phyloP scores from a whole-genome alignment of 2,797 vertebrate species.

The Fistularia tabacaria region DNA sequence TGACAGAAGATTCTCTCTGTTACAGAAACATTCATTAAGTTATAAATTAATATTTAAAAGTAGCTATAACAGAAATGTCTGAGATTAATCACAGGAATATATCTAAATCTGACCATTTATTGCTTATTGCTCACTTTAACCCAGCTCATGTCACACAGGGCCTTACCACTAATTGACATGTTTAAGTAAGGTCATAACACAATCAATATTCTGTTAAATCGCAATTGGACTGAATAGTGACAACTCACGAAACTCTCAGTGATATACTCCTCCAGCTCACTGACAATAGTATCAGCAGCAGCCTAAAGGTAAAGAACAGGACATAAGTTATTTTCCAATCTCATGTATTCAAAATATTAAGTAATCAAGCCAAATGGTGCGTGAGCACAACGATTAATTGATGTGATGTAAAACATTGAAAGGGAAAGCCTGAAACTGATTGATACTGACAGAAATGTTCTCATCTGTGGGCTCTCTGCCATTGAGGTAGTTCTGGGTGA shows the following conservation, averaged over 20 bases:
- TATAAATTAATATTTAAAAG: too few relatives aligned
- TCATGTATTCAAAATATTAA: too few relatives aligned
- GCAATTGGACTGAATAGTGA: not conserved
- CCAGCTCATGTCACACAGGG: too few relatives aligned
- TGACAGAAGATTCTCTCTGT: conserved; percentile 82
- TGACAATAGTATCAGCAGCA: conserved; percentile 81
- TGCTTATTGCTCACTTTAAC: too few relatives aligned
- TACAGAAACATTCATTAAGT: not conserved
- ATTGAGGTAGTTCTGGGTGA: conserved; percentile 86
- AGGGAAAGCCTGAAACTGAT: too few relatives aligned
- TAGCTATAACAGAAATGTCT: too few relatives aligned
- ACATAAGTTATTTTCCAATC: not conserved
- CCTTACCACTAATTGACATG: too few relatives aligned
- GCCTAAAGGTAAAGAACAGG: conserved; percentile 58
- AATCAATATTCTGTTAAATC: too few relatives aligned
- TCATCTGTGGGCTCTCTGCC: conserved; percentile 82
- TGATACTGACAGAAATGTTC: conserved; percentile 81
- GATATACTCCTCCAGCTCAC: conserved; percentile 86
- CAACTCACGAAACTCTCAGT: conserved; percentile 89
- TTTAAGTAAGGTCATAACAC: too few relatives aligned
- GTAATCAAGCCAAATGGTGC: too few relatives aligned
- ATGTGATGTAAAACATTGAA: not conserved
- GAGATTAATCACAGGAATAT: too few relatives aligned
- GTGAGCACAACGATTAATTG: not conserved
- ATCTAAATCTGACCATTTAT: too few relatives aligned